Conservation (phyloP, 2,113 vertebrate species). For the Asarcornis scutulata region DNA sequence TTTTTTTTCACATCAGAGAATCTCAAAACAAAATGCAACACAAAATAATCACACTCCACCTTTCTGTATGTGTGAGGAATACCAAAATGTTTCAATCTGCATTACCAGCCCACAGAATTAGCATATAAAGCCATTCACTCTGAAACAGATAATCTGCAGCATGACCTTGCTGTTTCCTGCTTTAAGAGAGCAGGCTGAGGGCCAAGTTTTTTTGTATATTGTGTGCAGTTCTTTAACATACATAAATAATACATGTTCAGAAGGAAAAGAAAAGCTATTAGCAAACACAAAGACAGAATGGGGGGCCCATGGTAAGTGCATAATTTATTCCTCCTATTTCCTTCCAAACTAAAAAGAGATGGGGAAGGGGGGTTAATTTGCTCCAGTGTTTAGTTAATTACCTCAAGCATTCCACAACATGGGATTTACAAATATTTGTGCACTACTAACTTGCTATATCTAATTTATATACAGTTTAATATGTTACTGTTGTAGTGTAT, state of each 20-base stretch:
- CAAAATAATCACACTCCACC: not conserved
- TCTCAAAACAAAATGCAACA: not conserved
- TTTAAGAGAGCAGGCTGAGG: not conserved
- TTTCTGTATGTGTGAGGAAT: not conserved
- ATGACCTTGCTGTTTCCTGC: not conserved
- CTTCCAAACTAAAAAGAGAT: not conserved
- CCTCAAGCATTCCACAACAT: not conserved
- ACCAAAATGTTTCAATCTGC: not conserved
- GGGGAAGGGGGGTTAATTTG: not conserved
- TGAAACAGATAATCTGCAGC: not conserved
- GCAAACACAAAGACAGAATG: not conserved
- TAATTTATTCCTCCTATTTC: conserved; percentile 1
- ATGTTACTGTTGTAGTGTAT: not conserved
- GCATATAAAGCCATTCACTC: not conserved
- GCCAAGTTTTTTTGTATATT: not conserved
- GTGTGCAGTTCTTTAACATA: not conserved
- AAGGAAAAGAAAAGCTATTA: not conserved
- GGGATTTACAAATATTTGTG: not conserved
- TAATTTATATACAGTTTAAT: not conserved
- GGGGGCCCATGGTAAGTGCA: not conserved
- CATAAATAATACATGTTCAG: not conserved
- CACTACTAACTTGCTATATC: not conserved
- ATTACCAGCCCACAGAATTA: not conserved
- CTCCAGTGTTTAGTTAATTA: not conserved
- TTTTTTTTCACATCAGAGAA: not conserved